These are phyloP conservation scores for Odontomachus brunneus DNA, from an alignment of 1,140 invertebrate species.

Conservation along the genomic window DNA sequence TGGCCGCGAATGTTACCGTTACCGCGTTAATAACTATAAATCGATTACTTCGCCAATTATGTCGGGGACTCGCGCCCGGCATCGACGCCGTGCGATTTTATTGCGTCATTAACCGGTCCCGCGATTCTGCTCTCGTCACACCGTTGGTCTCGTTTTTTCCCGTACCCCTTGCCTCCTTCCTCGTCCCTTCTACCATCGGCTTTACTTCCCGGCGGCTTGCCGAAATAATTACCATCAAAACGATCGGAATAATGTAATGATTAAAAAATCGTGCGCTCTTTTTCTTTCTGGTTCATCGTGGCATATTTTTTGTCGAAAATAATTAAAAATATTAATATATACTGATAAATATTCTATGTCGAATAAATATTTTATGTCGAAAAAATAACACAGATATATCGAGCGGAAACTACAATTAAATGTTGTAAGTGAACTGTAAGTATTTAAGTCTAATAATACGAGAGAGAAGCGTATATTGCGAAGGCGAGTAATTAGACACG, in stretches of 20 bases:
- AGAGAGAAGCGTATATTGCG: not conserved
- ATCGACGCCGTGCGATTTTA: slow-evolving; percentile 33
- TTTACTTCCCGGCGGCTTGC: slow-evolving; percentile 34
- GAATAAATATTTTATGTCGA: not conserved
- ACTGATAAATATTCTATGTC: not conserved
- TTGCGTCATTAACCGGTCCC: slow-evolving; percentile 41
- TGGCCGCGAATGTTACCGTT: slow-evolving; percentile 25
- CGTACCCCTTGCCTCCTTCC: not conserved
- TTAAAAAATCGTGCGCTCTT: slow-evolving; percentile 9
- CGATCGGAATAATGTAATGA: slow-evolving; percentile 37
- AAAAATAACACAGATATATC: slow-evolving; percentile 3
- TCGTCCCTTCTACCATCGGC: not conserved
- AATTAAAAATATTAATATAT: slow-evolving; percentile 9
- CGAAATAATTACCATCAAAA: slow-evolving; percentile 43
- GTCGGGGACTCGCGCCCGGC: slow-evolving; percentile 12
- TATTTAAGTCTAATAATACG: not conserved
- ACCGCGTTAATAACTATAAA: slow-evolving; percentile 67
- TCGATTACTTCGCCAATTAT: slow-evolving; percentile 68
- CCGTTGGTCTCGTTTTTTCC: not conserved
- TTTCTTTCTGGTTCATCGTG: not conserved
- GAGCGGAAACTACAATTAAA: not conserved
- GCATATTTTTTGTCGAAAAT: slow-evolving; percentile 2
- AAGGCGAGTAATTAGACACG: too few relatives aligned
- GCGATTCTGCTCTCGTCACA: slow-evolving; percentile 5
- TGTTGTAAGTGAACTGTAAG: not conserved